These are phyloP conservation scores for Tichodroma muraria DNA, from an alignment of 2,113 vertebrate species.

Conservation along the genomic window DNA sequence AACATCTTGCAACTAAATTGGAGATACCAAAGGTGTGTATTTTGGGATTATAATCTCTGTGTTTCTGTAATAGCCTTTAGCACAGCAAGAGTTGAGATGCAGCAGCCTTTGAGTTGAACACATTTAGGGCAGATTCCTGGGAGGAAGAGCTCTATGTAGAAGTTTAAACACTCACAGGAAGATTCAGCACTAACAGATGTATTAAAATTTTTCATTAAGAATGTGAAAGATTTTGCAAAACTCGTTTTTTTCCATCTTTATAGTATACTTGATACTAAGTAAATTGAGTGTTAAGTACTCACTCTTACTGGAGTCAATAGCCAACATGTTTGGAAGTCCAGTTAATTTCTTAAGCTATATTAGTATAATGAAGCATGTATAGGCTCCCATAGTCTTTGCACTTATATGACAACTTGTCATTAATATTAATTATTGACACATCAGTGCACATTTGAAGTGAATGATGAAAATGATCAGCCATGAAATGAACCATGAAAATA, in stretches of 20 bases:
- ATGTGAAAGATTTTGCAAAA: not conserved
- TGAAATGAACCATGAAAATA: not conserved
- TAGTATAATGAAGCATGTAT: constrained; percentile 52
- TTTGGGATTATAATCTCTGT: not conserved
- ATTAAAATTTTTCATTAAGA: not conserved
- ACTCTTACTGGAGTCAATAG: not conserved
- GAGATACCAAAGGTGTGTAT: not conserved
- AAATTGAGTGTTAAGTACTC: not conserved
- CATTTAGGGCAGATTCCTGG: not conserved
- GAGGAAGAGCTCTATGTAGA: not conserved
- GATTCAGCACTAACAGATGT: not conserved
- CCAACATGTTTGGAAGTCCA: not conserved
- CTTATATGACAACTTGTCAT: constrained; percentile 51
- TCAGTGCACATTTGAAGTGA: constrained; percentile 52
- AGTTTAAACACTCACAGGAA: not conserved
- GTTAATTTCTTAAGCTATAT: constrained; percentile 26
- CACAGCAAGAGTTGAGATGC: too few species aligned
- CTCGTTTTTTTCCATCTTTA: not conserved
- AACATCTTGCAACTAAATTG: not conserved
- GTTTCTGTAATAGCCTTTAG: not conserved
- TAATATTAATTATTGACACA: constrained; percentile 66
- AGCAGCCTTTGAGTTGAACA: not conserved
- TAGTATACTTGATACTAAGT: not conserved
- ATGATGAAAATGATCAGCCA: constrained; percentile 46
- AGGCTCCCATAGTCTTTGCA: constrained; percentile 1